Percentiles rank a stretch among this genome's conserved stretches.
These are phyloP conservation scores for Melipona bicolor DNA, from an alignment of 2,888 invertebrate genomes.

Conservation along the genomic window DNA sequence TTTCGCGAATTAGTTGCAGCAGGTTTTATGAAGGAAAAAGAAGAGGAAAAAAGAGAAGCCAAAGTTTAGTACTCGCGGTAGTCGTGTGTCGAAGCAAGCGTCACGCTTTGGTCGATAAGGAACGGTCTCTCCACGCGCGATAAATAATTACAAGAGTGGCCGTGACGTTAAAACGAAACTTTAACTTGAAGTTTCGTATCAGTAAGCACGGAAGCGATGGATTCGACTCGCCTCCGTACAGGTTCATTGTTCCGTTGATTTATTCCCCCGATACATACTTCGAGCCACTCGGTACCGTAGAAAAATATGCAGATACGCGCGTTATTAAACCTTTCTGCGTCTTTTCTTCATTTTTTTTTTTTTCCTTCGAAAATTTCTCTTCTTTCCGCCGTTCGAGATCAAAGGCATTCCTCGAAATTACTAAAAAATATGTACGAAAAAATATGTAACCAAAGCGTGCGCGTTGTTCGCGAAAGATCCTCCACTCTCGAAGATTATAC, in stretches of 20 bases:
- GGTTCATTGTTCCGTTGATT: conserved; percentile 44
- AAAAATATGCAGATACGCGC: background rate
- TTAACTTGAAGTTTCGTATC: conserved; percentile 6
- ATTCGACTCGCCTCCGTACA: conserved; percentile 29
- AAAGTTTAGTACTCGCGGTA: background rate
- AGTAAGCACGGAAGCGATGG: conserved; percentile 2
- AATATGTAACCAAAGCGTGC: too few relatives aligned
- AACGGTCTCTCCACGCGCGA: background rate
- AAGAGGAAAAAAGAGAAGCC: too few relatives aligned
- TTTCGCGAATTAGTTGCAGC: background rate
- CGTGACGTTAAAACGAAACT: background rate
- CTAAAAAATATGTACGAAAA: too few relatives aligned
- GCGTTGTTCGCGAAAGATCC: background rate
- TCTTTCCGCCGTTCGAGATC: background rate
- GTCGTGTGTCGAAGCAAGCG: background rate
- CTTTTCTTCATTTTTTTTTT: background rate
- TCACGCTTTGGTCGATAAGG: background rate
- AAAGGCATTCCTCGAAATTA: background rate
- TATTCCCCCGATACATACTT: conserved; percentile 31
- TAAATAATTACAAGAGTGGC: conserved; percentile 8
- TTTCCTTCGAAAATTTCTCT: too few relatives aligned
- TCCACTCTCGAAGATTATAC: background rate
- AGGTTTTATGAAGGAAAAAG: too few relatives aligned
- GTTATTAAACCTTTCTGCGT: background rate
- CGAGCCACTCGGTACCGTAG: conserved; percentile 23